A percentile compares a stretch with the other conserved stretches of the same genome.
phyloP scores from a whole-genome alignment of 2,888 invertebrate genomes.

The Oasisia sp. region DNA sequence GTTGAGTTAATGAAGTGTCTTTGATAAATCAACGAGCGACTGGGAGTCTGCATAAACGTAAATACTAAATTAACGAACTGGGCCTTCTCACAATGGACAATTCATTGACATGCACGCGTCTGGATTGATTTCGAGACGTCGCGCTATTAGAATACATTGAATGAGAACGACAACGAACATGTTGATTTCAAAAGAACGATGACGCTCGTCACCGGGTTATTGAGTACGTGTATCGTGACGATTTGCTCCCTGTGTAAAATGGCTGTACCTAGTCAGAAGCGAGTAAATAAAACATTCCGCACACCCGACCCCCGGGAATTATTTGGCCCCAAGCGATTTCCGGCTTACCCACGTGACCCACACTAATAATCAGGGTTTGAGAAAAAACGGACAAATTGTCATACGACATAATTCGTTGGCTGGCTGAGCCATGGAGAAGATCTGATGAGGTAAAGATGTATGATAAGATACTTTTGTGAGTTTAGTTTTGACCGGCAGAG shows the following conservation, averaged over 20 bases:
- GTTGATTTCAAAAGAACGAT: neutral
- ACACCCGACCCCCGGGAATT: too few species aligned
- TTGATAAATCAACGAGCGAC: neutral
- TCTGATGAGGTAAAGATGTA: too few species aligned
- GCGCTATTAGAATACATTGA: neutral
- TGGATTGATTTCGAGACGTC: neutral
- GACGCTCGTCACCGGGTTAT: neutral
- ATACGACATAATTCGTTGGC: too few species aligned
- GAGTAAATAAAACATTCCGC: too few species aligned
- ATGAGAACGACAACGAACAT: neutral
- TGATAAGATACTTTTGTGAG: too few species aligned
- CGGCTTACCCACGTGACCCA: too few species aligned
- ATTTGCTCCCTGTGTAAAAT: neutral
- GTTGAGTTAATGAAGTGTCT: neutral
- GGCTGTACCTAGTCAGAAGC: neutral
- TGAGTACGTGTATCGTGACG: neutral
- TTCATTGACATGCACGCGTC: neutral
- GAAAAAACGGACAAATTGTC: too few species aligned
- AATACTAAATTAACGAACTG: neutral
- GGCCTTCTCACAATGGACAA: neutral
- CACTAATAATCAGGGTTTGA: too few species aligned
- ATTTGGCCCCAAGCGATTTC: too few species aligned
- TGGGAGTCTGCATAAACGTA: neutral
- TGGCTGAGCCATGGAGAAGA: too few species aligned
- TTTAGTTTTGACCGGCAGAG: too few species aligned